Conservation (phyloP, 2,113 vertebrate species). For the Machaerirhynchus nigripectus region DNA sequence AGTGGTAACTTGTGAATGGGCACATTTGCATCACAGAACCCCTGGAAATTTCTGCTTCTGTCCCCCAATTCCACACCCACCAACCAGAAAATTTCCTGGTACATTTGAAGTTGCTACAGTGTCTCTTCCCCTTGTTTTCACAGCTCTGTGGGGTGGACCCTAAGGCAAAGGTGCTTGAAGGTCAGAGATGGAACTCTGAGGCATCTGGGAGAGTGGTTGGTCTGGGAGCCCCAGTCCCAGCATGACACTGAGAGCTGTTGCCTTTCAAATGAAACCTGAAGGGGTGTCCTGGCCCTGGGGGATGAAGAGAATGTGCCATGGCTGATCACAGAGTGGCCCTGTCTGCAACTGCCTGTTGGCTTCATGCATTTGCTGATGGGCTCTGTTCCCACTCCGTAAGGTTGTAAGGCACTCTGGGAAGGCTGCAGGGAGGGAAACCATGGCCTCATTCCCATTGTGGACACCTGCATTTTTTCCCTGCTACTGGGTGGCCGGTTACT, state of each 20-base stretch:
- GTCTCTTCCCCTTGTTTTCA: background rate
- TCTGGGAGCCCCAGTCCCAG: background rate
- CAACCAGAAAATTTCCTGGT: background rate
- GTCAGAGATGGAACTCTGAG: background rate
- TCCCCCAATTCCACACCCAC: background rate
- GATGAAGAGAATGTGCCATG: background rate
- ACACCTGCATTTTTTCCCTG: background rate
- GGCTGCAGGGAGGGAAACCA: background rate
- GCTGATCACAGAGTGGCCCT: background rate
- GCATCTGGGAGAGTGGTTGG: background rate
- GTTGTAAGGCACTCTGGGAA: background rate
- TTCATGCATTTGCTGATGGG: background rate
- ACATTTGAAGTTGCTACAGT: background rate
- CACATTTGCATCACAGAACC: background rate
- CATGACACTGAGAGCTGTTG: fast-evolving
- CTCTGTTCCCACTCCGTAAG: background rate
- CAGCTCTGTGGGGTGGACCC: background rate
- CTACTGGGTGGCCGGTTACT: background rate
- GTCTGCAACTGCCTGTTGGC: background rate
- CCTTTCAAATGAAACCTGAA: background rate
- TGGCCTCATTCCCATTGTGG: background rate
- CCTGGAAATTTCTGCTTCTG: background rate
- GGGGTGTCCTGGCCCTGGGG: background rate
- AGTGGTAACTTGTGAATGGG: background rate
- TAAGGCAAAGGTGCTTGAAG: background rate